phyloP scores from a whole-genome alignment of 2,888 invertebrate species.

The Drosophila monieri region DNA sequence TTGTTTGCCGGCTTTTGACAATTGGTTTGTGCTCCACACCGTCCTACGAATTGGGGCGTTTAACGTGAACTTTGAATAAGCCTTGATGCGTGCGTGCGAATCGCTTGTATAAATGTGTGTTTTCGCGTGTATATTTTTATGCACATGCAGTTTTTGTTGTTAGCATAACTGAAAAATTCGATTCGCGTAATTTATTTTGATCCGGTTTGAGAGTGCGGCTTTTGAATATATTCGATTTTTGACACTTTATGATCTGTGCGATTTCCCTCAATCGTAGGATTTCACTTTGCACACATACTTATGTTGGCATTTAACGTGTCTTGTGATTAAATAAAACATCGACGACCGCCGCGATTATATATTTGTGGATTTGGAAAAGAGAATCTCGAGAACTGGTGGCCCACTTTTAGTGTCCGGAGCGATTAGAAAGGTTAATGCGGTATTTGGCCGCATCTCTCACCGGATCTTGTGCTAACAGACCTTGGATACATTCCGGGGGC shows the following conservation, averaged over 20 bases:
- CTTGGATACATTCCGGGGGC: neutral
- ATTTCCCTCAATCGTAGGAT: neutral
- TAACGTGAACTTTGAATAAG: neutral
- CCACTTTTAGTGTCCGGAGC: no score
- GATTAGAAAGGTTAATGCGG: neutral
- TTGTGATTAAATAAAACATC: slow-evolving; percentile 8
- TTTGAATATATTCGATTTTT: neutral
- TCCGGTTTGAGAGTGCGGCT: neutral
- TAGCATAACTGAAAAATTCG: slow-evolving; percentile 10
- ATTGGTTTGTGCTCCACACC: neutral
- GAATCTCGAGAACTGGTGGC: no score
- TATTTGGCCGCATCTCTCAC: neutral
- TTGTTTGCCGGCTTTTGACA: slow-evolving; percentile 21
- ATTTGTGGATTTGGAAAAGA: neutral
- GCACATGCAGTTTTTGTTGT: slow-evolving; percentile 37
- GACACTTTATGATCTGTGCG: neutral
- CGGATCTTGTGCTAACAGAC: neutral
- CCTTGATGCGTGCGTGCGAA: neutral
- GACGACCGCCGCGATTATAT: slow-evolving; percentile 4
- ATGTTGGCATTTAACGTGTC: slow-evolving; percentile 14
- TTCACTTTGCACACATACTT: neutral
- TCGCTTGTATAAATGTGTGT: slow-evolving; percentile 22
- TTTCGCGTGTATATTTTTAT: slow-evolving; percentile 26
- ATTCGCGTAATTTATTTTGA: neutral
- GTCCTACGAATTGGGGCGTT: no score